Evolutionary conservation across 2,888 invertebrate species (phyloP), one percentile per base, ranked within the genome.

Genomic region (Punctoribates punctum): DNA sequence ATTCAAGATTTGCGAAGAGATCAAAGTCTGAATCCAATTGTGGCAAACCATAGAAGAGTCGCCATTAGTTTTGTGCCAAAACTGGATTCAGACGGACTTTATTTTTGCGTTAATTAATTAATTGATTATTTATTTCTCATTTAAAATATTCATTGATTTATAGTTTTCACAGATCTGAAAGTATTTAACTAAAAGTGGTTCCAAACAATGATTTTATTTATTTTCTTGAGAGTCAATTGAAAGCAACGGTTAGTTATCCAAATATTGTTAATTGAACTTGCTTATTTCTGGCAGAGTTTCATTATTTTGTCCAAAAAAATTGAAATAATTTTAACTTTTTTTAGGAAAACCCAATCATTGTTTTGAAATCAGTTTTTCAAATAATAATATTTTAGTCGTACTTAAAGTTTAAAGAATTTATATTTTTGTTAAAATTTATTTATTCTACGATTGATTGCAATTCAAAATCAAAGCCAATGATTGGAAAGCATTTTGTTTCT

Each of bases 391-490:
- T 51, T 51, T 51, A 51, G 51, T 51, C 51, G 2, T 51, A 51
- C 51, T 51, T 51, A 51, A 51, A 51, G 46, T 51, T 51, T 51
- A 20, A 20, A 51, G 5, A 51, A 20, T 51, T 51, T 51, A 51
- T 51, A 51, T n/a, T n/a, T n/a, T 51, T 48, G 51, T 51, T 51
- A 51, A 20, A 51, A 51, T n/a, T 51, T 51, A 51, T n/a, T 17
- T 17, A 51, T 51, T 51, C 20, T 51, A 51, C 3, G 3, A 51
- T 51, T 5, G n/a, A 51, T 51, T 20, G 51, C 51, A 51, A 17
- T 51, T 51, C 11, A 4, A n/a, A 51, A 51, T 15, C 46, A 15
- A 48, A 15, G 13, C 51, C 51, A 51, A 51, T 20, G n/a, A 51
- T 51, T 51, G 51, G n/a, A 20, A 1, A 9, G 51, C 51, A 51